Evolutionary conservation across 2,888 invertebrate species (phyloP).

Genomic region (Thecophora atra): DNA sequence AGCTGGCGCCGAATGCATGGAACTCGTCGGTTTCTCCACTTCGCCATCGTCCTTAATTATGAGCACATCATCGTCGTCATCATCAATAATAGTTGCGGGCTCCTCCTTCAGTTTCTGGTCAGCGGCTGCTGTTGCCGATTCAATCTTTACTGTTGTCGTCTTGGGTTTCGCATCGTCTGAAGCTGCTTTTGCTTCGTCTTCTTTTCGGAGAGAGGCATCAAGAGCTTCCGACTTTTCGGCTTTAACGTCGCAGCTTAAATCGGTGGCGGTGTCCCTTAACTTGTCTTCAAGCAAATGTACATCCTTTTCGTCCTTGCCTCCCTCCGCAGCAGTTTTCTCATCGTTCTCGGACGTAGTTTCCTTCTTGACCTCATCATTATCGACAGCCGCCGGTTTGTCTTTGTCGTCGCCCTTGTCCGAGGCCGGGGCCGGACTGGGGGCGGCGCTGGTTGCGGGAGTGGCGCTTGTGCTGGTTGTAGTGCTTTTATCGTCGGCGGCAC

Average conservation of each 20-base stretch:
- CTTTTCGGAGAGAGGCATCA: constrained; percentile 43
- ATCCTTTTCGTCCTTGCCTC: constrained; percentile 43
- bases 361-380: constrained; percentile 50
- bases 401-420: constrained; percentile 61
- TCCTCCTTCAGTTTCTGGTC: constrained; percentile 44
- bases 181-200: constrained; percentile 45
- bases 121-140: constrained; percentile 6
- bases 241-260: constrained; percentile 42
- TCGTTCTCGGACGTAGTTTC: constrained; percentile 47
- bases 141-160: constrained; percentile 1
- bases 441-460: constrained; percentile 75
- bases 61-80: constrained; percentile 65
- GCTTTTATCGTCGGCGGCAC: constrained; percentile 65
- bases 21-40: constrained; percentile 56
- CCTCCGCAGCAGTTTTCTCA: constrained; percentile 41
- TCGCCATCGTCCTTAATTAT: constrained; percentile 64
- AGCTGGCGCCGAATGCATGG: constrained; percentile 55
- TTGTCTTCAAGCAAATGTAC: constrained; percentile 29
- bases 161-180: constrained; percentile 37
- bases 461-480: constrained; percentile 72
- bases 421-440: constrained; percentile 77
- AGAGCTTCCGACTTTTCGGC: constrained; percentile 41
- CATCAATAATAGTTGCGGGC: constrained; percentile 59
- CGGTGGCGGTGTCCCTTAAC: background rate
- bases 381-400: constrained; percentile 18